Base-by-base conservation (phyloP, 2,113 vertebrate species). In the Sorex fumeus region DNA sequence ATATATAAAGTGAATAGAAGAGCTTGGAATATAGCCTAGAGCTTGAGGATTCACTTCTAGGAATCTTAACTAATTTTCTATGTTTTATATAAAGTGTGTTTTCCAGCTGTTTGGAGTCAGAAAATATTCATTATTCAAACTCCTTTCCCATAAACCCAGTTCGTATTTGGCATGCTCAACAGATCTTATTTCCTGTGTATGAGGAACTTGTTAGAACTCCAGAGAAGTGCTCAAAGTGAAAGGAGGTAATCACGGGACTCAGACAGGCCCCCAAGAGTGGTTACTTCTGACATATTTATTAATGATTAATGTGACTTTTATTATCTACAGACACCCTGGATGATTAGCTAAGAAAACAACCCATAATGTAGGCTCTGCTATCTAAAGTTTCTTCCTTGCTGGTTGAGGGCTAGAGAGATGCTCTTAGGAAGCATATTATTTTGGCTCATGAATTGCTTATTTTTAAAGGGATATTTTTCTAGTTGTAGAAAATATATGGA, bases 381-480 rank as follows among this genome's bases (percentile, higher is more conserved):
- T 6, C 1, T 60, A 34, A 45, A 3, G 13, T 82, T 62, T 4
- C 0, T 74, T 21, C n/a, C 3, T 80, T 67, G 8, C 62, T 80
- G 50, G 60, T 3, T n/a, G 6, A 90, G 4, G 9, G 3, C 23
- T n/a, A 77, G 16, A 27, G 12, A 45, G 47, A 18, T 71, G 45
- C 28, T 62, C 8, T 15, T 67, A 64, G 8, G 40, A 4, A 64
- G 19, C 25, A 72, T 72, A 43, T 5, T 36, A 13, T 57, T 82
- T 45, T 82, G 50, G 7, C 12, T 80, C 43, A 69, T 53, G 25
- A 69, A 32, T 72, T 77, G 25, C 4, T 50, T 60, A 6, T 43
- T 84, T 70, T 86, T 57, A 75, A 75, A 90, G 36, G 13, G 18
- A 21, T 76, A 27, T 57, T 40, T 92, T 88, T 75, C 50, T 86